These are phyloP conservation scores for Ruditapes philippinarum DNA, from an alignment of 1,140 invertebrate genomes.

Conservation along the genomic window DNA sequence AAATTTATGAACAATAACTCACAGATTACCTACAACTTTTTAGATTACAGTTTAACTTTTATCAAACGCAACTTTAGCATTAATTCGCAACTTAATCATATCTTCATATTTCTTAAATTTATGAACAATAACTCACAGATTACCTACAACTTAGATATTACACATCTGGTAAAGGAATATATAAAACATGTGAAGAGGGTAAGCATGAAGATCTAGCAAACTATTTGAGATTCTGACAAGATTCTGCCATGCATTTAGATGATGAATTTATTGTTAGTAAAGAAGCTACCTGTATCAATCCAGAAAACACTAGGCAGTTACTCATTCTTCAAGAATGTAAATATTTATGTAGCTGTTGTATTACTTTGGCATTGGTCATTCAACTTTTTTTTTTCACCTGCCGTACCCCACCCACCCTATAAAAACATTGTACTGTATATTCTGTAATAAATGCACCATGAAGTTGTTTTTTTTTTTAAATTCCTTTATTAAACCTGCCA, in stretches of 20 bases:
- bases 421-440: no score
- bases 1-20: background rate
- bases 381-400: no score
- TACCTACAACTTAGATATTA: background rate
- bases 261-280: slow-evolving; percentile 12
- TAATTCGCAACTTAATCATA: background rate
- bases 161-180: background rate
- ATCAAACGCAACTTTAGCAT: no score
- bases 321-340: slow-evolving; percentile 11
- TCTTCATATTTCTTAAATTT: background rate
- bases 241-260: background rate
- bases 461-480: no score
- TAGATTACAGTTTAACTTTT: no score
- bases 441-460: no score
- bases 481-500: no score
- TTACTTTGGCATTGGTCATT: background rate
- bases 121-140: background rate
- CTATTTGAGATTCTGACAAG: background rate
- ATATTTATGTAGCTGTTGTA: slow-evolving; percentile 12
- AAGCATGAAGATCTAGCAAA: no score
- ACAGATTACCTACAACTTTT: background rate
- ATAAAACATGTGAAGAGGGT: background rate
- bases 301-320: background rate
- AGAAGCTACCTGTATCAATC: background rate
- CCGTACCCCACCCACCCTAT: no score